Conservation (phyloP, 2,797 vertebrate species). For the Thunnus albacares region DNA sequence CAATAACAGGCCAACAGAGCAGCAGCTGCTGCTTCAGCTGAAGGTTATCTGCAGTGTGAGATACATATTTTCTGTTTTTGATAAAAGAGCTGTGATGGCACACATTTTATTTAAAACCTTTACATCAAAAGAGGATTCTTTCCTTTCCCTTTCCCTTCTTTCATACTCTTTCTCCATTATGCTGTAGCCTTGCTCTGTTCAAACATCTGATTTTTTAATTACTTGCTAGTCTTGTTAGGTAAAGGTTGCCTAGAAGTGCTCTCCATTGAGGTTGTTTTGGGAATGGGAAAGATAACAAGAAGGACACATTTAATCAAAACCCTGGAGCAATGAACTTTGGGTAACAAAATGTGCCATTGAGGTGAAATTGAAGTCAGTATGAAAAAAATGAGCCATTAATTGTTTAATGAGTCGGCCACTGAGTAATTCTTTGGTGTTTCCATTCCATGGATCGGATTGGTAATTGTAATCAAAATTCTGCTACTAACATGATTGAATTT, state of each 20-base stretch:
- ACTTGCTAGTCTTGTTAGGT: slow-evolving; percentile 43
- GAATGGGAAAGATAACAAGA: neutral
- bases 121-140: neutral
- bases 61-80: neutral
- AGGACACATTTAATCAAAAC: slow-evolving; percentile 30
- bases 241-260: slow-evolving; percentile 62
- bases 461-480: slow-evolving; percentile 18
- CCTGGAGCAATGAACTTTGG: slow-evolving; percentile 6
- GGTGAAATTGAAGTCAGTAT: slow-evolving; percentile 3
- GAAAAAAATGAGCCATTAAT: slow-evolving; percentile 11
- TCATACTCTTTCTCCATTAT: neutral
- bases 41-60: neutral
- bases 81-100: neutral
- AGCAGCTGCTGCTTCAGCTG: neutral
- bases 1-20: neutral
- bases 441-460: neutral
- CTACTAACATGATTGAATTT: slow-evolving; percentile 9
- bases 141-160: slow-evolving; percentile 5
- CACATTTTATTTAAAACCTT: neutral
- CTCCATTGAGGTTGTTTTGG: neutral
- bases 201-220: slow-evolving; percentile 32
- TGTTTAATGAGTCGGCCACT: slow-evolving; percentile 13
- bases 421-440: neutral
- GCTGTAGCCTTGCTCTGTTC: slow-evolving; percentile 15
- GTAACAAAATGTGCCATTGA: neutral